Conservation (phyloP, 1,140 invertebrate genomes). For the roundworm (Caenorhabditis elegans) region WBcel235 BX284605.5:5021501-5022000, state of each 20-base stretch:
- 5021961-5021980: background rate
- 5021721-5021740: background rate
- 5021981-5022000: background rate
- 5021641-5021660: background rate
- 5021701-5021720: background rate
- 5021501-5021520: too few relatives aligned
- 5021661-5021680: background rate
- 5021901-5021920: background rate
- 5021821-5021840: background rate
- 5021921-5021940: background rate
- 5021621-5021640: background rate
- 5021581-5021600: background rate
- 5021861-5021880: background rate
- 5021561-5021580: background rate
- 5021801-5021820: slow-evolving; percentile 5
- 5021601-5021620: background rate
- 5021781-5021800: background rate
- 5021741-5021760: too few relatives aligned
- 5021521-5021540: too few relatives aligned
- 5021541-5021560: background rate
- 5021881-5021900: slow-evolving; percentile 3
- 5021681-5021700: background rate
- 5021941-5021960: background rate
- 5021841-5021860: background rate
- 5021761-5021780: too few relatives aligned